Evolutionary conservation across 2,797 vertebrate genomes (phyloP).

Genomic region (Simalia tracyae): DNA sequence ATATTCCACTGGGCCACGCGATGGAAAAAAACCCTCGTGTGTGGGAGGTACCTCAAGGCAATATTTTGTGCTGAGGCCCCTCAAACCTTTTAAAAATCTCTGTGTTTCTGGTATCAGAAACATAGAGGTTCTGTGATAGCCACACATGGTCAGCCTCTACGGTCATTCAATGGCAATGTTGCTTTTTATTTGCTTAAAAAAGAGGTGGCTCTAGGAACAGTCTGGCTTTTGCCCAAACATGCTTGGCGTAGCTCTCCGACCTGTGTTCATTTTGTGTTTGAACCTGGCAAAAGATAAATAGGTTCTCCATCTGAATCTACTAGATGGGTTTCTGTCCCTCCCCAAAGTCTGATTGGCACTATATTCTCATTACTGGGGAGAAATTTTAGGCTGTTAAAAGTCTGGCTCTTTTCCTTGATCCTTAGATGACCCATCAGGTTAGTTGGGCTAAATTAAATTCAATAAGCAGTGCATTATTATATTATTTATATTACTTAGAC

Average conservation of each 20-base stretch:
- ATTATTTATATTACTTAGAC: constrained; percentile 13
- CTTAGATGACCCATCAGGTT: background rate
- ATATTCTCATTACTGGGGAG: background rate
- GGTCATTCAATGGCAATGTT: background rate
- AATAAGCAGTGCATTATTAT: background rate
- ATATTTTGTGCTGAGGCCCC: background rate
- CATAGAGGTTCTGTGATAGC: too few species aligned
- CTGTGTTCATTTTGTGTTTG: background rate
- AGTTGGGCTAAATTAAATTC: background rate
- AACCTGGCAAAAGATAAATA: background rate
- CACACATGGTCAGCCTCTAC: too few species aligned
- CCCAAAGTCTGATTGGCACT: background rate
- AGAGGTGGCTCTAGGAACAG: background rate
- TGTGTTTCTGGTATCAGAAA: background rate
- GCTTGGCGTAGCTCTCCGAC: too few species aligned
- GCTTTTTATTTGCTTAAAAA: background rate
- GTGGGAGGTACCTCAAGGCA: background rate
- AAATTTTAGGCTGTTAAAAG: background rate
- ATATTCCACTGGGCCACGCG: background rate
- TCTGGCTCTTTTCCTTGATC: background rate
- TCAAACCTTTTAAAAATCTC: background rate
- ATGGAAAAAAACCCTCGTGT: background rate
- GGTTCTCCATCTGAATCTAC: background rate
- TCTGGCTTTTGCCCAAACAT: background rate
- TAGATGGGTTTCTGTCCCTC: background rate